A percentile compares a stretch with the other conserved stretches of the same genome.
Evolutionary conservation across 64 coral and sea anemone species (phyloP).

Genomic region (Stichodactyla helianthus): DNA sequence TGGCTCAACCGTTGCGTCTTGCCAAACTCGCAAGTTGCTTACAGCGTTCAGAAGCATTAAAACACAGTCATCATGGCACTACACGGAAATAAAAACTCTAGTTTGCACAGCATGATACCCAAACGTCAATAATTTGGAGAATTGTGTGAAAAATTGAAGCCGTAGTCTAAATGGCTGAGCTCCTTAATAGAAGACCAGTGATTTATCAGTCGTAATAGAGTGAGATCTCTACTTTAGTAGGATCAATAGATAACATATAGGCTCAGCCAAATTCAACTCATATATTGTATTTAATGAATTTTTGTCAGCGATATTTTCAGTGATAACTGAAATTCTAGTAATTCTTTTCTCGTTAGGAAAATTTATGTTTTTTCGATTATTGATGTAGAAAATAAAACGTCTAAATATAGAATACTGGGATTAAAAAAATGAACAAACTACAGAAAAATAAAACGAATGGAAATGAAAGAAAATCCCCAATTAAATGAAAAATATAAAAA

Average conservation of each 20-base stretch:
- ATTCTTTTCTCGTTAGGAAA: neutral
- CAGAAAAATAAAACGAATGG: no score
- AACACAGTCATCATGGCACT: neutral
- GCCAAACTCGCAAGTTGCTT: neutral
- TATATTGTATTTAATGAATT: constrained; percentile 1
- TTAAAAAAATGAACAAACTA: no score
- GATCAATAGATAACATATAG: neutral
- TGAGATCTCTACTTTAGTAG: neutral
- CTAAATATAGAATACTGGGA: no score
- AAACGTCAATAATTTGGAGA: neutral
- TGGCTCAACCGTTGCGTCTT: no score
- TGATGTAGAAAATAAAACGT: neutral
- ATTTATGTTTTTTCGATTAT: neutral
- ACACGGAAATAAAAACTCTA: neutral
- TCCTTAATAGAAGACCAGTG: neutral
- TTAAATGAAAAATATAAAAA: neutral
- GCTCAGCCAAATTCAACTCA: neutral
- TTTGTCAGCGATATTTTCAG: no score
- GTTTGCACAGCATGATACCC: neutral
- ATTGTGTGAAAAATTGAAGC: neutral
- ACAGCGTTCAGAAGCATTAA: no score
- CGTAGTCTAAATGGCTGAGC: neutral
- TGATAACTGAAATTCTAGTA: neutral
- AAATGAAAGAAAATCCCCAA: neutral
- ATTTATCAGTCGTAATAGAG: neutral